Evolutionary conservation across 2,113 vertebrate genomes (phyloP).

Genomic region (Circaetus gallicus): DNA sequence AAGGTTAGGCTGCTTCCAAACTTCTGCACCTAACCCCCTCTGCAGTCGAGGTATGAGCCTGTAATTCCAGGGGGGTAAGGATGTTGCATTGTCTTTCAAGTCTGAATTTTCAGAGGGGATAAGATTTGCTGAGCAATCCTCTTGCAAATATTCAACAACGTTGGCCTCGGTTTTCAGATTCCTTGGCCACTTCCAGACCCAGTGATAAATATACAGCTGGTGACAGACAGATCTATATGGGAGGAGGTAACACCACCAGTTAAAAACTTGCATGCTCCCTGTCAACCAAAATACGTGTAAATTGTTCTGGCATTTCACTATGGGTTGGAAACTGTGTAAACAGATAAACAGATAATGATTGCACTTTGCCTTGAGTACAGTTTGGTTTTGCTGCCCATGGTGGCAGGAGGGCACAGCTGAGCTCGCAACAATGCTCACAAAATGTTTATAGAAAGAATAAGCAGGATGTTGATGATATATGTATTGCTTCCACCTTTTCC

Average conservation of each 20-base stretch:
- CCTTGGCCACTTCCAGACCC: background rate
- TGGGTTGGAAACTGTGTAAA: background rate
- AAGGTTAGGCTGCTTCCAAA: background rate
- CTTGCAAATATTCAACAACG: background rate
- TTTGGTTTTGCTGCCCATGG: background rate
- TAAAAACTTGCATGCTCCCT: background rate
- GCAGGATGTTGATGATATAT: background rate
- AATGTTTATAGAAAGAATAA: background rate
- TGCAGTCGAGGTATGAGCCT: fast-evolving
- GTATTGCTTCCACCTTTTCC: background rate
- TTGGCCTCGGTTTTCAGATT: background rate
- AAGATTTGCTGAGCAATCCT: background rate
- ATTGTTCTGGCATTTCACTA: background rate
- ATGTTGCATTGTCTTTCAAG: background rate
- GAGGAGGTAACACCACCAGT: background rate
- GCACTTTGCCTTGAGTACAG: background rate
- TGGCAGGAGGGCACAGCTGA: fast-evolving
- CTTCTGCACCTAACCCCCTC: background rate
- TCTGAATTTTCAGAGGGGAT: background rate
- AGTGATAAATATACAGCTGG: background rate
- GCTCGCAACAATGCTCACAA: background rate
- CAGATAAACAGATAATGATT: background rate
- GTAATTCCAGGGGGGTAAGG: background rate
- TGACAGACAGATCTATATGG: background rate
- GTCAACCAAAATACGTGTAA: background rate